Evolutionary conservation across 2,797 vertebrate species (phyloP), one percentile per base, ranked within the genome.

Genomic region (Staurois parvus): DNA sequence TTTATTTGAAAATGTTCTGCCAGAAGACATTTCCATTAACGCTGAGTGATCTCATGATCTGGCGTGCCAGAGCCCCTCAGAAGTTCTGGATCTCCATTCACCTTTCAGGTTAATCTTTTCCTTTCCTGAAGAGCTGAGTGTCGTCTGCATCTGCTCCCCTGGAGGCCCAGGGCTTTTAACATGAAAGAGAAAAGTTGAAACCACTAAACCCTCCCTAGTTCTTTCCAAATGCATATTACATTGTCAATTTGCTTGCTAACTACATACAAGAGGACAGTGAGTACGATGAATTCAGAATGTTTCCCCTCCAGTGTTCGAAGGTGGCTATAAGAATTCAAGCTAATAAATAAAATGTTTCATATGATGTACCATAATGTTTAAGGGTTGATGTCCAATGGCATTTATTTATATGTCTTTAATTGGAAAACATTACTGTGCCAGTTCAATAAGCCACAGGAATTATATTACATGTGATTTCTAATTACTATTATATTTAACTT

Each of bases 101-200:
- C 87, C 17, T 91, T 92, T 92, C 90, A 94, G 92, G 92, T 93
- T 94, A 92, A 94, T 93, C 92, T 94, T 91, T 93, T 90, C 90
- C 90, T 91, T 92, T 94, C 91, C 89, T 87, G 77, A 92, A 93
- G 91, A 92, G 91, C 89, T 92, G 92, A 92, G 93, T 90, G 91
- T 92, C 91, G 91, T 92, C 92, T 89, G 87, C 89, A 88, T 89
- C 85, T 87, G 84, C 92, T 89, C 92, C 91, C 94, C 93, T 0
- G 3, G 89, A 90, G 94, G 90, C 90, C 88, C 88, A 85, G 90
- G 85, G 91, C 93, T 92, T 92, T 90, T 88, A 93, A 94, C 92
- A 93, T 93, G 93, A 94, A 94, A 94, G 92, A 91, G 24, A 92
- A 93, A 91, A 92, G 91, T 30, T 93, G 88, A 91, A 92, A 92